These are phyloP conservation scores for Indri indri DNA, from an alignment of 2,113 vertebrate species.

Conservation along the genomic window DNA sequence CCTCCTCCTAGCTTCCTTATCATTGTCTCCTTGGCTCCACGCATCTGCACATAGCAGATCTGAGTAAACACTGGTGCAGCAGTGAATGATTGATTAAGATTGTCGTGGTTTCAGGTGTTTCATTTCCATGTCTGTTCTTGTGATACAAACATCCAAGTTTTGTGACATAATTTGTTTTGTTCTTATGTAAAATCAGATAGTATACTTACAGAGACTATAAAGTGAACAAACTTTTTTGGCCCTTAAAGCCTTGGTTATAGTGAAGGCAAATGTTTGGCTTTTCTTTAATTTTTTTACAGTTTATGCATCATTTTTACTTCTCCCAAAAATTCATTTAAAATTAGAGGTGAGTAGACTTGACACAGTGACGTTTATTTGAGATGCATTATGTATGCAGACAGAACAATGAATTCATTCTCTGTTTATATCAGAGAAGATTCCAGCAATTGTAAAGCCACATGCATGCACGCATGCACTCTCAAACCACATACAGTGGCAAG, in stretches of 20 bases:
- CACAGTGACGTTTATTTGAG: conserved; percentile 75
- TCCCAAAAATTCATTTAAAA: conserved; percentile 74
- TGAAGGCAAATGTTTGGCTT: conserved; percentile 15
- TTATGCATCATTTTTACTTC: conserved; percentile 64
- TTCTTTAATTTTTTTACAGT: background rate
- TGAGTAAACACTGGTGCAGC: background rate
- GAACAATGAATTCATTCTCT: conserved; percentile 78
- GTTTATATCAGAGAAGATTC: conserved; percentile 84
- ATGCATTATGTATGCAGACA: conserved; percentile 79
- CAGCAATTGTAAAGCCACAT: conserved; percentile 85
- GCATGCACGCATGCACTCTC: conserved; percentile 74
- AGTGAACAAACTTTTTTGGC: conserved; percentile 52
- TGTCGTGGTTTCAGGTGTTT: background rate
- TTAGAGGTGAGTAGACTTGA: conserved; percentile 77
- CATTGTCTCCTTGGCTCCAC: background rate
- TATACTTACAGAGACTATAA: background rate
- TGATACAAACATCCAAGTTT: background rate
- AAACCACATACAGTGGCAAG: conserved; percentile 87
- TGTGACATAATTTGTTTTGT: conserved; percentile 23
- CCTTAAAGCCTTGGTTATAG: conserved; percentile 42
- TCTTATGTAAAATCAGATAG: background rate
- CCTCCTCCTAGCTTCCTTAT: background rate
- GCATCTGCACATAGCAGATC: background rate
- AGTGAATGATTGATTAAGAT: background rate
- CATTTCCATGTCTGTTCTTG: conserved; percentile 2